A percentile compares a stretch with the other conserved stretches of the same genome.
phyloP scores from a whole-genome alignment of 2,113 vertebrate species.

The Hydropotes inermis region DNA sequence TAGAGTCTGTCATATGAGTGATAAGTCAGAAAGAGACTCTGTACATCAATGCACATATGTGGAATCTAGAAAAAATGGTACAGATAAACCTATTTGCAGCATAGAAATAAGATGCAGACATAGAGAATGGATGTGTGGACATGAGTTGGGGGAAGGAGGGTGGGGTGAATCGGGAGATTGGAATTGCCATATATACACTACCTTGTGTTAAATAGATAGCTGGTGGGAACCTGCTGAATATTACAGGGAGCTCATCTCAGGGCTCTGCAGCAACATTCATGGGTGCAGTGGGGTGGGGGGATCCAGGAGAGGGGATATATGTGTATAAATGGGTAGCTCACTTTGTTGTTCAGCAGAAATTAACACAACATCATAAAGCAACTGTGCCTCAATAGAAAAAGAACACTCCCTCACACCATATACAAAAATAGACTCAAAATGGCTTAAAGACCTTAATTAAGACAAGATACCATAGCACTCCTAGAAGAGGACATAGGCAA shows the following conservation, averaged over 20 bases:
- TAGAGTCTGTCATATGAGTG: not conserved
- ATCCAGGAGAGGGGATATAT: not conserved
- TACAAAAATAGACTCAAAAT: not conserved
- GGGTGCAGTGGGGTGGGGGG: accelerated
- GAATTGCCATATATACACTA: not conserved
- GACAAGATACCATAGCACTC: not conserved
- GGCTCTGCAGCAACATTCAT: not conserved
- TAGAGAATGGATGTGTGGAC: not conserved
- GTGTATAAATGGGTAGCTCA: not conserved
- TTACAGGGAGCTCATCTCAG: not conserved
- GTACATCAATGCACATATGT: not conserved
- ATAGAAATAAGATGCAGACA: not conserved
- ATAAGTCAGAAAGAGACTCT: not conserved
- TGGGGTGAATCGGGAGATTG: not conserved
- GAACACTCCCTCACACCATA: not conserved
- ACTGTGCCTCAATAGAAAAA: not conserved
- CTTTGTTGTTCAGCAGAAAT: not conserved
- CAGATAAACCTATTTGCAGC: not conserved
- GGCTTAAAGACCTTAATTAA: not conserved
- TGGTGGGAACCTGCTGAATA: not conserved
- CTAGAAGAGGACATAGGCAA: not conserved
- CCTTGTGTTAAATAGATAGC: not conserved
- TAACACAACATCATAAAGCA: not conserved
- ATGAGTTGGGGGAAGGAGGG: not conserved
- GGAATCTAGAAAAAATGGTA: not conserved